Conservation (phyloP, 2,113 vertebrate species). For the Danionella cerebrum region DNA sequence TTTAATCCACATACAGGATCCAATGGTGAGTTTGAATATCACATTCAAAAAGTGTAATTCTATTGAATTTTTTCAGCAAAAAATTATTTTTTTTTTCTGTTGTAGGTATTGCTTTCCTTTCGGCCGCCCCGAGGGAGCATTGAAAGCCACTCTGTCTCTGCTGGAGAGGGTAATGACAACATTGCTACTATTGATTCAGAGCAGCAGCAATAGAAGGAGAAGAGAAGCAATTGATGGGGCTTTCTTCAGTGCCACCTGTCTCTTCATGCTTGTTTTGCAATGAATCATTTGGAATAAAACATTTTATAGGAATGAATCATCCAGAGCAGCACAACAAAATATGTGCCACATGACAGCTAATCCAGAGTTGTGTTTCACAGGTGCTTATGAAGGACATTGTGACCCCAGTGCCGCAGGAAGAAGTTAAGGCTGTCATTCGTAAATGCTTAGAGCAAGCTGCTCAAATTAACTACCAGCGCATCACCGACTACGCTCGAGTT, state of each 20-base stretch:
- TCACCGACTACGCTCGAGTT: conserved; percentile 96
- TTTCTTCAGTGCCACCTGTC: not conserved
- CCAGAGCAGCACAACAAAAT: not conserved
- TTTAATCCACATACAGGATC: no score
- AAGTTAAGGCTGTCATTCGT: conserved; percentile 97
- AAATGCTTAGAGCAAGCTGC: conserved; percentile 98
- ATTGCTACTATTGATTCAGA: conserved; percentile 21
- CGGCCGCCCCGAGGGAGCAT: conserved; percentile 93
- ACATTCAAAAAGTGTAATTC: not conserved
- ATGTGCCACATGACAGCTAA: not conserved
- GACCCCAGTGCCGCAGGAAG: conserved; percentile 95
- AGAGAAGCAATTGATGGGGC: not conserved
- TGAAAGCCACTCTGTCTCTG: conserved; percentile 95
- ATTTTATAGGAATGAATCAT: not conserved
- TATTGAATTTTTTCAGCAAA: not conserved
- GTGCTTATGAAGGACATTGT: conserved; percentile 99
- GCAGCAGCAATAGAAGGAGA: not conserved
- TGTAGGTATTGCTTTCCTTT: conserved; percentile 97
- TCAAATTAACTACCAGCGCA: conserved; percentile 92
- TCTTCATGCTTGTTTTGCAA: not conserved
- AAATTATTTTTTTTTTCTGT: no score
- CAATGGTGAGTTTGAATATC: not conserved
- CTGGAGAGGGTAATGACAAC: conserved; percentile 81
- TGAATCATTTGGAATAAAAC: not conserved
- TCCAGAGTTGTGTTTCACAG: conserved; percentile 49